A percentile compares a stretch with the other conserved stretches of the same genome.
phyloP scores from a whole-genome alignment of 2,113 vertebrate genomes.

The Ptyas mucosa region DNA sequence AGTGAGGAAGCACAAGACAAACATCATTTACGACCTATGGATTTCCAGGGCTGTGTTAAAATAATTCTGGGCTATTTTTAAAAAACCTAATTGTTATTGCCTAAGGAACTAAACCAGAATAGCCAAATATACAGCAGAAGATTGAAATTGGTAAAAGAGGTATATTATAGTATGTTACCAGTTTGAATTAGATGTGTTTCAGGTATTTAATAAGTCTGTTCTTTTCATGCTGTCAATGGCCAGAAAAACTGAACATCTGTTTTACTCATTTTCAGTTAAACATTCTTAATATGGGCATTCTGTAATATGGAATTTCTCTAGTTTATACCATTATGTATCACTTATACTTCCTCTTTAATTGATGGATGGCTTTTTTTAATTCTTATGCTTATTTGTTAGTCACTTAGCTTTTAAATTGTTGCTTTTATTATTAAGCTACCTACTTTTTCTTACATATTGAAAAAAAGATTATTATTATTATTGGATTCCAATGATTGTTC shows the following conservation, averaged over 20 bases:
- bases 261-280: background rate
- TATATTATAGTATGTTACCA: background rate
- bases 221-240: conserved; percentile 17
- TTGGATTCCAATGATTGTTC: background rate
- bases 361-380: background rate
- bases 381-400: conserved; percentile 8
- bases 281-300: background rate
- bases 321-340: background rate
- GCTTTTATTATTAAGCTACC: conserved; percentile 29
- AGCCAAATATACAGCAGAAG: background rate
- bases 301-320: conserved; percentile 8
- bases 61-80: conserved; percentile 10
- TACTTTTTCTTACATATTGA: conserved; percentile 11
- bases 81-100: background rate
- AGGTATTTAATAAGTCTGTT: conserved; percentile 22
- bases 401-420: conserved; percentile 31
- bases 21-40: background rate
- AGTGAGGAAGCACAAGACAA: background rate
- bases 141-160: background rate
- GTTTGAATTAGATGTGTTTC: background rate
- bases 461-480: background rate
- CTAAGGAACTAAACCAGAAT: background rate
- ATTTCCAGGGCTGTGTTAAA: background rate
- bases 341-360: background rate
- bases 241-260: background rate